Conservation (phyloP, 2,888 invertebrate genomes). For the Julus scanicus region DNA sequence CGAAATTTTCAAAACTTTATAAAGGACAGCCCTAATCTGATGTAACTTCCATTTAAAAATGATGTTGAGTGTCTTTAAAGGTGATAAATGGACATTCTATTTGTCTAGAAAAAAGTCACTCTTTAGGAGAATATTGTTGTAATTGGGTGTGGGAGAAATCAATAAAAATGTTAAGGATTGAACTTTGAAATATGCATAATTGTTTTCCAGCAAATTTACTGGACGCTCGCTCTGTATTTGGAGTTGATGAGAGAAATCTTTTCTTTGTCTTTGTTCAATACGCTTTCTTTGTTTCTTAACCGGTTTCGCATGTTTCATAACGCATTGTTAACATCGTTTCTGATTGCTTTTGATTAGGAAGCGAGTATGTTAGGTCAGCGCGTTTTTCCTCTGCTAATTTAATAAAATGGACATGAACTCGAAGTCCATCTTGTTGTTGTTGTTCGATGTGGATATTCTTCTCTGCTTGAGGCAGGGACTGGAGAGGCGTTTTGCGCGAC, state of each 20-base stretch:
- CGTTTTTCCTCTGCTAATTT: background rate
- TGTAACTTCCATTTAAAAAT: too few relatives aligned
- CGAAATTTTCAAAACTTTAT: too few relatives aligned
- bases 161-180: too few relatives aligned
- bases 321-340: background rate
- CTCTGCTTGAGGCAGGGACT: background rate
- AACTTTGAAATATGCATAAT: too few relatives aligned
- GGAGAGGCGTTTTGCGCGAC: background rate
- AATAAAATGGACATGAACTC: constrained; percentile 6
- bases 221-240: background rate
- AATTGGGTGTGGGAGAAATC: too few relatives aligned
- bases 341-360: constrained; percentile 33
- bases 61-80: too few relatives aligned
- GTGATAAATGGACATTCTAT: too few relatives aligned
- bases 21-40: too few relatives aligned
- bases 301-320: constrained; percentile 23
- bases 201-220: too few relatives aligned
- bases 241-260: background rate
- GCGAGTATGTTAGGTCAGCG: background rate
- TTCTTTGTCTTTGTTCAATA: background rate
- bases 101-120: too few relatives aligned
- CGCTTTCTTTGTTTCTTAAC: background rate
- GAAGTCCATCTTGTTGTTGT: background rate
- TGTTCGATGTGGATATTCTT: background rate
- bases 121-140: too few relatives aligned